These are phyloP conservation scores for Campylomormyrus tamandua DNA, from an alignment of 2,113 vertebrate genomes.

Conservation along the genomic window DNA sequence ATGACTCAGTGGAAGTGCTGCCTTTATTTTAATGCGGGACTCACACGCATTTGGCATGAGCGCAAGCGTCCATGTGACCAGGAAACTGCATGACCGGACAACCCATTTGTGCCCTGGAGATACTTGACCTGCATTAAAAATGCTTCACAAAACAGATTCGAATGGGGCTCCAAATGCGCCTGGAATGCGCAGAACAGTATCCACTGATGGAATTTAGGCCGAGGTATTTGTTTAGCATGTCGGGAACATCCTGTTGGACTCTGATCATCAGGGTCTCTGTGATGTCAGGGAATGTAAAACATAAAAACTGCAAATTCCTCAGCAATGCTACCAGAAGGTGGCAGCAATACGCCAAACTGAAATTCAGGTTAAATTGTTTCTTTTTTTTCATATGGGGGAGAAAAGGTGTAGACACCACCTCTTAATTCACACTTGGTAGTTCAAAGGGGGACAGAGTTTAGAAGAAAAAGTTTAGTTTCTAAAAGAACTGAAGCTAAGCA, in stretches of 20 bases:
- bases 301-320: background rate
- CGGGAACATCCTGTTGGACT: background rate
- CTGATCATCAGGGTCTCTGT: background rate
- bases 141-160: background rate
- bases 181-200: background rate
- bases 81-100: background rate
- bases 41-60: background rate
- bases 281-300: background rate
- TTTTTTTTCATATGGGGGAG: background rate
- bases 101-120: background rate
- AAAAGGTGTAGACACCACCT: background rate
- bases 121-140: background rate
- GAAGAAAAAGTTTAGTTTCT: background rate
- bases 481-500: background rate
- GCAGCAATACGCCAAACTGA: slow-evolving; percentile 10
- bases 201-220: background rate
- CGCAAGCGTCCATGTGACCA: background rate
- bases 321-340: slow-evolving; percentile 11
- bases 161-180: background rate
- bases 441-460: background rate
- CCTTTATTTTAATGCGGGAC: background rate
- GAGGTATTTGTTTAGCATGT: background rate
- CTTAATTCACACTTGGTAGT: background rate
- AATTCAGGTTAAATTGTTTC: background rate
- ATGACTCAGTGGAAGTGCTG: background rate